A percentile compares a stretch with the other conserved stretches of the same genome.
Conservation (phyloP, 2,797 vertebrate genomes). For the Gymnopithys bicolor region DNA sequence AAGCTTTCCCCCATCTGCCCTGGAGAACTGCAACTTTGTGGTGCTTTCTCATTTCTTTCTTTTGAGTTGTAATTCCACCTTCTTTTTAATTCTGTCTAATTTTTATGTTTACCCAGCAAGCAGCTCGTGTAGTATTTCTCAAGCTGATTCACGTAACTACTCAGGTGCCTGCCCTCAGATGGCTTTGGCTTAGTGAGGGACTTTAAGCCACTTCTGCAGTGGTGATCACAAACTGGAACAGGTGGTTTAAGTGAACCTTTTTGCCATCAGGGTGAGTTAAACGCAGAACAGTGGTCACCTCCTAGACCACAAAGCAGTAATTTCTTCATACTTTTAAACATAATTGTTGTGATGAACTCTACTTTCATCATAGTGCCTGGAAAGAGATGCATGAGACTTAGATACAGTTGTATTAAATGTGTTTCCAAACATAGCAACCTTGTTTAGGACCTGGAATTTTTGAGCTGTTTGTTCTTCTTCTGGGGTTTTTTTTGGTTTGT, state of each 20-base stretch:
- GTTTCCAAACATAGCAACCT: not conserved
- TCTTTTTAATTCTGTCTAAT: not conserved
- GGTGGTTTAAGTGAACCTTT: not conserved
- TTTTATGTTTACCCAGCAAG: not conserved
- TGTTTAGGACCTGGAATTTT: not conserved
- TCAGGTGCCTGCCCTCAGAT: not conserved
- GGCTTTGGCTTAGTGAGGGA: not conserved
- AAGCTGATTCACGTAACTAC: not conserved
- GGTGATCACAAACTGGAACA: constrained; percentile 9
- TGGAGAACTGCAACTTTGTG: not conserved
- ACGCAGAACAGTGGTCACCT: not conserved
- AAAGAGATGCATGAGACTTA: not conserved
- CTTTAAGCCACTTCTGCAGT: not conserved
- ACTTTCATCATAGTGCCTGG: not conserved
- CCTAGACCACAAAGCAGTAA: not conserved
- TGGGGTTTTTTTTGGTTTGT: no score
- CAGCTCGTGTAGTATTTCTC: not conserved
- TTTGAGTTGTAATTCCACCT: not conserved
- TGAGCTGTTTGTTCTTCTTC: not conserved
- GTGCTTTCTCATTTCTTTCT: not conserved
- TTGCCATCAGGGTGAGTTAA: not conserved
- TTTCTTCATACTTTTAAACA: not conserved
- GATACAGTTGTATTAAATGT: not conserved
- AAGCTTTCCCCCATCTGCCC: not conserved
- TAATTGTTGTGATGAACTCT: not conserved